Evolutionary conservation across 1,140 invertebrate species (phyloP).

Genomic region (Anastrepha ludens): DNA sequence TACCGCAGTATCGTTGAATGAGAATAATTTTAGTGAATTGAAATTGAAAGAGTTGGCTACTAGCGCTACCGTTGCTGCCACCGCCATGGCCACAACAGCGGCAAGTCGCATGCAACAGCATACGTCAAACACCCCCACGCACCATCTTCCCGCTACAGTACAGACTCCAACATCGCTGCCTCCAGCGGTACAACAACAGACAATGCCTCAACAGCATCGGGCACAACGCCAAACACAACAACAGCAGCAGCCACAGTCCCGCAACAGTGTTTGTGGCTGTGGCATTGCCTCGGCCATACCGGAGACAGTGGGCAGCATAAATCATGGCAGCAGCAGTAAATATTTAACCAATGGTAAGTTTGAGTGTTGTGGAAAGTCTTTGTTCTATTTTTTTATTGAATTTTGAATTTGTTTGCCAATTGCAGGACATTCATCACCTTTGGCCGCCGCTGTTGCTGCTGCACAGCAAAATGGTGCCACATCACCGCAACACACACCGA

Average conservation of each 20-base stretch:
- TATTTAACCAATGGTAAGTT: conserved; percentile 67
- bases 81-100: conserved; percentile 55
- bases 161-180: conserved; percentile 39
- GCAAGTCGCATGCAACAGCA: conserved; percentile 45
- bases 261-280: conserved; percentile 63
- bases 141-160: conserved; percentile 46
- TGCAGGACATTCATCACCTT: conserved; percentile 67
- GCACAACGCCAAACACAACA: not conserved
- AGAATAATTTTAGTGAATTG: conserved; percentile 65
- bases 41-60: conserved; percentile 64
- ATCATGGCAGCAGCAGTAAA: conserved; percentile 63
- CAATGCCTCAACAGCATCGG: conserved; percentile 2
- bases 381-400: not conserved
- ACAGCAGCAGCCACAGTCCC: conserved; percentile 60
- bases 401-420: conserved; percentile 39
- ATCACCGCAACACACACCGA: conserved; percentile 54
- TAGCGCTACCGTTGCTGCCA: conserved; percentile 60
- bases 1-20: conserved; percentile 68
- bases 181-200: too few relatives aligned
- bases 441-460: conserved; percentile 67
- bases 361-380: not conserved
- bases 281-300: conserved; percentile 62
- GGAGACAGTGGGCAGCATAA: conserved; percentile 54
- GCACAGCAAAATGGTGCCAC: conserved; percentile 27
- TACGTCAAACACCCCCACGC: conserved; percentile 37